A percentile compares a stretch with the other conserved stretches of the same genome.
Conservation (phyloP, 2,888 invertebrate genomes). For the Coleophora deauratella region DNA sequence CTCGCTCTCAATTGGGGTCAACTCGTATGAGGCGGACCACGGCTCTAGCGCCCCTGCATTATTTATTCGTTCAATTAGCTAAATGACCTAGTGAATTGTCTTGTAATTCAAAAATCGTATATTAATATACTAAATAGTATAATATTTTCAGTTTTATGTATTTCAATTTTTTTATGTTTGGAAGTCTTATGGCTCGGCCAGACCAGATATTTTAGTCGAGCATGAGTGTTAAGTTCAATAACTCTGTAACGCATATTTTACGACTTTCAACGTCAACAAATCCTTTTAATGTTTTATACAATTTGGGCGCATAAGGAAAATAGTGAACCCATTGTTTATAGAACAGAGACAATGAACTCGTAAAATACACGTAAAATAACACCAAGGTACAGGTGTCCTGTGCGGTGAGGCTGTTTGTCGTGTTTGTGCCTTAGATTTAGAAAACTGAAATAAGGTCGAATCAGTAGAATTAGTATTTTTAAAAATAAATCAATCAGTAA, state of each 20-base stretch:
- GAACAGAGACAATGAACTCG: constrained; percentile 67
- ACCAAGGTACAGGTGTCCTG: constrained; percentile 20
- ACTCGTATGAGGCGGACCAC: constrained; percentile 66
- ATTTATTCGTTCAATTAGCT: constrained; percentile 66
- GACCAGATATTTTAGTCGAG: not conserved
- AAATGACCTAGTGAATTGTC: constrained; percentile 48
- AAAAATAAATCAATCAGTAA: no score
- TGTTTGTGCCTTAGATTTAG: no score
- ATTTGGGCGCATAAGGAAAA: constrained; percentile 40
- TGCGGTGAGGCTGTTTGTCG: no score
- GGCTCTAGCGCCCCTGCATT: constrained; percentile 64
- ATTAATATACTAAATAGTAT: constrained; percentile 14
- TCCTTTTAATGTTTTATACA: constrained; percentile 41
- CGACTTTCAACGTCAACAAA: constrained; percentile 35
- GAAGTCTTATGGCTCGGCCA: not conserved
- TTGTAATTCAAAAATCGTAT: constrained; percentile 28
- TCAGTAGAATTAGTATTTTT: no score
- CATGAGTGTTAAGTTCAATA: not conserved
- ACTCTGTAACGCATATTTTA: constrained; percentile 28
- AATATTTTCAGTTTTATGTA: not conserved
- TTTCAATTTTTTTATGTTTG: not conserved
- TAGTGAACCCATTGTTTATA: constrained; percentile 44
- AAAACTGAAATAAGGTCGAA: no score
- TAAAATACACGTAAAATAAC: constrained; percentile 50
- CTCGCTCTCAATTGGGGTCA: constrained; percentile 72